Conservation (phyloP, 2,113 vertebrate genomes). For the Girardinichthys multiradiatus region DNA sequence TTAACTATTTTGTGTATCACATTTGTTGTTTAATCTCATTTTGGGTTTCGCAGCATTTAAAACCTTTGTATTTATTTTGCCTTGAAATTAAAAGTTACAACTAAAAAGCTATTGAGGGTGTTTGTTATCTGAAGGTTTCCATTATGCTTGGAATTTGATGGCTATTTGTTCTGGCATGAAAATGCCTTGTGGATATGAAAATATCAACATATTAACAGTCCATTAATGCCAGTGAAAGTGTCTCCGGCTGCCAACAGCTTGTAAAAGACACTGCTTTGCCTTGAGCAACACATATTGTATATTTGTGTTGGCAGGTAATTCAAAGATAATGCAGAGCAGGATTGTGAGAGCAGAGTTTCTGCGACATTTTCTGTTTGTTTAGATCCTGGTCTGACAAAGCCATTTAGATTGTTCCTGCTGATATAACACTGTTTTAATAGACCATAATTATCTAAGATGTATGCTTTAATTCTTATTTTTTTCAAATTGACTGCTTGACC, state of each 20-base stretch:
- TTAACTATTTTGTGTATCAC: slow-evolving; percentile 19
- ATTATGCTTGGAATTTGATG: slow-evolving; percentile 74
- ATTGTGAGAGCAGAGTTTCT: slow-evolving; percentile 26
- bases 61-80: slow-evolving; percentile 43
- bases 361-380: slow-evolving; percentile 32
- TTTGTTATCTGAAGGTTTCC: slow-evolving; percentile 73
- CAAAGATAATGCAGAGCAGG: slow-evolving; percentile 43
- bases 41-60: slow-evolving; percentile 17
- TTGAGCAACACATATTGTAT: slow-evolving; percentile 63
- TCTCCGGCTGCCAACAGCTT: slow-evolving; percentile 72
- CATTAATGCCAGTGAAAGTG: slow-evolving; percentile 82
- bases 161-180: slow-evolving; percentile 78
- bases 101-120: slow-evolving; percentile 54
- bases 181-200: slow-evolving; percentile 77
- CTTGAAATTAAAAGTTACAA: slow-evolving; percentile 47
- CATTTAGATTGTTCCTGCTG: slow-evolving; percentile 22
- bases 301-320: slow-evolving; percentile 64
- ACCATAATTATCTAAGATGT: slow-evolving; percentile 33
- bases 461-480: slow-evolving; percentile 1
- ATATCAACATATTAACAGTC: slow-evolving; percentile 80
- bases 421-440: slow-evolving; percentile 18
- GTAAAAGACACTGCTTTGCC: slow-evolving; percentile 58
- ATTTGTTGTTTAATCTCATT: slow-evolving; percentile 39
- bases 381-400: slow-evolving; percentile 38
- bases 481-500: background rate